Conservation (phyloP, 2,797 vertebrate species). For the Podarcis lilfordi region DNA sequence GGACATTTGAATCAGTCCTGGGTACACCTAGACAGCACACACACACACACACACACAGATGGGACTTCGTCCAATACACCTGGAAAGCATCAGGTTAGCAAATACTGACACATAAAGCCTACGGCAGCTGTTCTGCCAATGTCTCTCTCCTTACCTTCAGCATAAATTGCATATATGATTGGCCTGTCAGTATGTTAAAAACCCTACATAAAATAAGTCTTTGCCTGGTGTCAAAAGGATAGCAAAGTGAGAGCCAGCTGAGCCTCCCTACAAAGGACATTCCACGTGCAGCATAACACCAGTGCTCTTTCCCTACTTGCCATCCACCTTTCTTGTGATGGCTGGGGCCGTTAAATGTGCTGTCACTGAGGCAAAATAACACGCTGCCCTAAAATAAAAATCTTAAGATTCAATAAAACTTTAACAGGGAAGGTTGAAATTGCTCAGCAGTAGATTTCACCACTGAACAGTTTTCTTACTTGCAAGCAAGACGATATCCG, state of each 20-base stretch:
- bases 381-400: not conserved
- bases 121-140: not conserved
- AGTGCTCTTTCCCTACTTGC: not conserved
- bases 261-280: not conserved
- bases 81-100: too few relatives aligned
- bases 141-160: not conserved
- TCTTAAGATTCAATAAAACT: not conserved
- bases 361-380: not conserved
- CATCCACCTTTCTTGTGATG: not conserved
- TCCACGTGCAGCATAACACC: not conserved
- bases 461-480: constrained; percentile 81
- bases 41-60: too few relatives aligned
- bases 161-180: not conserved
- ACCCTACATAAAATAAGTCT: not conserved
- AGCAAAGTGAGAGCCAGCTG: not conserved
- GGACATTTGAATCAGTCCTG: too few relatives aligned
- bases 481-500: constrained; percentile 98
- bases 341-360: not conserved
- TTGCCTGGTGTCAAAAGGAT: not conserved
- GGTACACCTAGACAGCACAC: too few relatives aligned
- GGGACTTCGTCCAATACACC: too few relatives aligned
- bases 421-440: not conserved
- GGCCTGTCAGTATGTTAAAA: not conserved
- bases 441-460: not conserved
- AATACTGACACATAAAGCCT: not conserved